Conservation (phyloP, 2,113 vertebrate species). For the Lutjanus erythropterus region DNA sequence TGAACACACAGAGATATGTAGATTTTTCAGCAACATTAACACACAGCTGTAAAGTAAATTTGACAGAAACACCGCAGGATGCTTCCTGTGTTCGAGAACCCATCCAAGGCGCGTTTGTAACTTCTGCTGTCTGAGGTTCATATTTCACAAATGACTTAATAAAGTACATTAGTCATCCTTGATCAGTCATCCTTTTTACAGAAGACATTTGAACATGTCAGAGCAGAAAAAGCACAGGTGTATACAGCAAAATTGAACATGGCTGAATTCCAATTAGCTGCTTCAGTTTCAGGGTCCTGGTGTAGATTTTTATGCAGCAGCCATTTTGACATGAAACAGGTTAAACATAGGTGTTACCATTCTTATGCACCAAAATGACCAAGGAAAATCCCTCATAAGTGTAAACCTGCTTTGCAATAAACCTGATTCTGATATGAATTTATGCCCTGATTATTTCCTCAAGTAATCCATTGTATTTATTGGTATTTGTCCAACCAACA, state of each 20-base stretch:
- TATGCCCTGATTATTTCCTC: no score
- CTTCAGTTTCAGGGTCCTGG: not conserved
- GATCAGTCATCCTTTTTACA: not conserved
- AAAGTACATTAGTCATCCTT: no score
- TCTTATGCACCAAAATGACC: no score
- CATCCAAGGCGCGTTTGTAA: not conserved
- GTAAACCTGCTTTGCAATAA: no score
- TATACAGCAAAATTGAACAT: not conserved
- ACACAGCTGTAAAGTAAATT: slow-evolving; percentile 23
- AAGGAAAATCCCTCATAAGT: no score
- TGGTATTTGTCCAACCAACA: no score
- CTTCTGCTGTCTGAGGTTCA: not conserved
- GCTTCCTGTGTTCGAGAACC: not conserved
- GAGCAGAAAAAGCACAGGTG: not conserved
- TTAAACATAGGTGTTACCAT: no score
- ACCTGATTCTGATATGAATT: no score
- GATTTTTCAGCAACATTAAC: slow-evolving; percentile 19
- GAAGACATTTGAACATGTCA: not conserved
- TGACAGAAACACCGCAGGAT: slow-evolving; percentile 14
- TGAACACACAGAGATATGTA: slow-evolving; percentile 18
- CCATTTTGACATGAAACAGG: no score
- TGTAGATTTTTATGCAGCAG: no score
- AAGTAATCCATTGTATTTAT: no score
- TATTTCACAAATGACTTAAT: not conserved
- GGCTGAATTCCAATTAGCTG: not conserved